Evolutionary conservation across 2,797 vertebrate genomes (phyloP).

Genomic region (Chelon auratus): DNA sequence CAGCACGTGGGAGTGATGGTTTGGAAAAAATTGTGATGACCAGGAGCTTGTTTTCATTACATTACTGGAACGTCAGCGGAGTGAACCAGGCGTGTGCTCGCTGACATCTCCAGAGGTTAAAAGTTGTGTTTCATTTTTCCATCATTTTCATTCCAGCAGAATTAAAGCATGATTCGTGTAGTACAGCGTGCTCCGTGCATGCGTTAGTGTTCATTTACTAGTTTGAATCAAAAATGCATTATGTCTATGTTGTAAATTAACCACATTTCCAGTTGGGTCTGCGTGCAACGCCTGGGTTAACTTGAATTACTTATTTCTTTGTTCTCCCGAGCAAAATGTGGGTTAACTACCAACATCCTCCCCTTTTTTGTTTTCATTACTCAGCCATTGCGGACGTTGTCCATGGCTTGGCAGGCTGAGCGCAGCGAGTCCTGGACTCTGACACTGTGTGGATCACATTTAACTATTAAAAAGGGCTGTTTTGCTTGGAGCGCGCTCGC

Average conservation of each 20-base stretch:
- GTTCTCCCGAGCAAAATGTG: constrained; percentile 58
- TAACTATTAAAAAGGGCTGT: constrained; percentile 71
- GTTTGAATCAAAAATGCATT: constrained; percentile 34
- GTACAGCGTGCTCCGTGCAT: constrained; percentile 34
- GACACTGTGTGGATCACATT: constrained; percentile 70
- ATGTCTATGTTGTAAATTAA: constrained; percentile 57
- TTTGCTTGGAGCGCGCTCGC: constrained; percentile 71
- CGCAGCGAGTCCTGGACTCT: constrained; percentile 60
- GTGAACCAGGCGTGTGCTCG: constrained; percentile 56
- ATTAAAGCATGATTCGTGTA: constrained; percentile 31
- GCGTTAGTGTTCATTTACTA: constrained; percentile 11
- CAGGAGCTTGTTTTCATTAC: constrained; percentile 69
- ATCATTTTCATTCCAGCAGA: constrained; percentile 34
- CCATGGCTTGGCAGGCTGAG: constrained; percentile 68
- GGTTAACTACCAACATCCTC: constrained; percentile 67
- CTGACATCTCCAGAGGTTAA: constrained; percentile 58
- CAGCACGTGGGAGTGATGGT: constrained; percentile 61
- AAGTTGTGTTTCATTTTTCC: constrained; percentile 59
- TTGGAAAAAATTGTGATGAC: constrained; percentile 72
- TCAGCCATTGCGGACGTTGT: constrained; percentile 66
- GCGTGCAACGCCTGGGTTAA: constrained; percentile 55
- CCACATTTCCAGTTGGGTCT: constrained; percentile 48
- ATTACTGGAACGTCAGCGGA: constrained; percentile 54
- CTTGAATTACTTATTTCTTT: constrained; percentile 68
- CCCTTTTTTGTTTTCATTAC: constrained; percentile 67